phyloP scores from a whole-genome alignment of 2,113 vertebrate species.

The Oncorhynchus clarkii region DNA sequence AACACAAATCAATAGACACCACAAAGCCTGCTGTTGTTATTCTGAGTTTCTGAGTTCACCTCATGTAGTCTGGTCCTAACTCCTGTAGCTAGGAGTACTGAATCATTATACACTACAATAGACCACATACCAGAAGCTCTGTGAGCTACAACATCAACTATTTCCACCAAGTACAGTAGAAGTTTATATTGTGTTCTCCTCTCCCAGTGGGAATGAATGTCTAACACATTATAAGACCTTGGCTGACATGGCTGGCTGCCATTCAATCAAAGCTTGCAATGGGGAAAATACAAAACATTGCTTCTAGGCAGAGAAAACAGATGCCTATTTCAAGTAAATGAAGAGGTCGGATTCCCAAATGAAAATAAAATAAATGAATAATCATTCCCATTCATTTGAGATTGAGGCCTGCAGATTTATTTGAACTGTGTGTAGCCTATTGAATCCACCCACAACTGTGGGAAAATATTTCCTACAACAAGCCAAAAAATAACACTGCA shows the following conservation, averaged over 20 bases:
- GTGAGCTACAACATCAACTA: background rate
- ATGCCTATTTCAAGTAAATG: too few species aligned
- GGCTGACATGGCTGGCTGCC: background rate
- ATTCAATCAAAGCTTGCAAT: background rate
- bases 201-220: background rate
- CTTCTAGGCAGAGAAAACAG: too few species aligned
- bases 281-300: background rate
- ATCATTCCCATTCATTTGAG: too few species aligned
- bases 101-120: background rate
- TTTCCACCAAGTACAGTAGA: background rate
- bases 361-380: too few species aligned
- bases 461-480: background rate
- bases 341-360: too few species aligned
- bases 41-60: background rate
- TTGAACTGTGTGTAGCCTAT: background rate
- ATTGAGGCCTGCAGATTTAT: too few species aligned
- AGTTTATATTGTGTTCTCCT: background rate
- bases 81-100: background rate
- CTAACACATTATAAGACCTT: background rate
- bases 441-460: background rate
- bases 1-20: background rate
- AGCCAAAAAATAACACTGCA: background rate
- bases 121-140: constrained; percentile 1
- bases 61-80: background rate
- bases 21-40: background rate